A percentile compares a stretch with the other conserved stretches of the same genome.
These are phyloP conservation scores for Prinia subflava DNA, from an alignment of 2,113 vertebrate species.

Conservation along the genomic window DNA sequence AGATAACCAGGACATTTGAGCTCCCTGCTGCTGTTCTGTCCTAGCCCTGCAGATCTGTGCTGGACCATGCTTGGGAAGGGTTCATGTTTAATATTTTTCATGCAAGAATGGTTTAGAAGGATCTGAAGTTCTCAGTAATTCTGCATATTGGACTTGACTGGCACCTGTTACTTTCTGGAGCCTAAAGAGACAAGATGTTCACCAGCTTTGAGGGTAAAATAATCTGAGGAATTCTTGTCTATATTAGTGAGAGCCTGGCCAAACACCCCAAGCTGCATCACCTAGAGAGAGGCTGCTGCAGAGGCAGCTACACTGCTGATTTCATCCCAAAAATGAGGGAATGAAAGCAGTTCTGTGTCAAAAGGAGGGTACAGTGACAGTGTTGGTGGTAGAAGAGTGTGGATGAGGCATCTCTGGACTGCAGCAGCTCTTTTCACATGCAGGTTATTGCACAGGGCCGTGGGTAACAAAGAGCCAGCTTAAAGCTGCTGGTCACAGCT, in stretches of 20 bases:
- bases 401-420: too few relatives aligned
- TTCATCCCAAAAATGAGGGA: not conserved
- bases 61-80: not conserved
- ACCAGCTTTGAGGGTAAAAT: not conserved
- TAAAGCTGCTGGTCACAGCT: too few relatives aligned
- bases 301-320: not conserved
- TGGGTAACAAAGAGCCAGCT: too few relatives aligned
- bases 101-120: not conserved
- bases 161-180: not conserved
- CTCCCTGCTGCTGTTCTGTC: not conserved
- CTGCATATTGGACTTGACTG: not conserved
- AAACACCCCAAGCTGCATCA: not conserved
- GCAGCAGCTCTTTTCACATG: too few relatives aligned
- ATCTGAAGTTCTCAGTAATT: not conserved
- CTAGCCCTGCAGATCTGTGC: not conserved
- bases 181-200: not conserved
- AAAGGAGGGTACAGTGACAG: not conserved
- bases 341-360: accelerated
- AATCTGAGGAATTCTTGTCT: not conserved
- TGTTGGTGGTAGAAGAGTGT: not conserved
- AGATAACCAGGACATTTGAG: not conserved
- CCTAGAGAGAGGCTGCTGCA: not conserved
- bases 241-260: not conserved
- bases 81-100: not conserved
- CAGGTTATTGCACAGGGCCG: too few relatives aligned